Evolutionary conservation across 2,888 invertebrate genomes (phyloP), one percentile per base, ranked within the genome.

Genomic region (Xanthorhoe designata): DNA sequence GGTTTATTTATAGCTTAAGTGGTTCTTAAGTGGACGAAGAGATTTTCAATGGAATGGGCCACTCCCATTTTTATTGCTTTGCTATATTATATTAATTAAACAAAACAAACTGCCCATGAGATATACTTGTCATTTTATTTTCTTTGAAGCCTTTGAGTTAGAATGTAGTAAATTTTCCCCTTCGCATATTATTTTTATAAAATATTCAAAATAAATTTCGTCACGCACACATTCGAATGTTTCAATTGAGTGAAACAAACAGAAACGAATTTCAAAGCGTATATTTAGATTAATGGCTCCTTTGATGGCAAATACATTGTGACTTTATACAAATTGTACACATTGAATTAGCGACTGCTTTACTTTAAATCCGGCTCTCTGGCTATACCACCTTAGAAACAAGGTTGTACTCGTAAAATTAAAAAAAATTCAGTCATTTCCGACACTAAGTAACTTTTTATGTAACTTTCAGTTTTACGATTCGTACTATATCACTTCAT

Each of bases 1-100:
- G 45, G 61, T 59, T 70, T 70, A 69, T 69, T 68, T 67, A 67
- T 66, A 66, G 61, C 57, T 53, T 49, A 61, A 66, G 61, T 42
- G 19, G 42, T 53, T 53, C 52, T 66, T 61, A 54, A 61, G 61
- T 45, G 32, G 15, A 19, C 45, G 5, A 29, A 58, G 47, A 54
- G 55, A 18, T 42, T 38, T 56, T 55, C 29, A 24, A 61, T 10
- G 35, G 24, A 19, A 24, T 35, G 24, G 15, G n/a, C 7, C 35
- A 42, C 13, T 42, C 13, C 13, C 13, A 42, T 42, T 42, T 42
- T 42, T 13, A 42, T 42, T 42, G 38, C 38, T 13, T n/a, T n/a
- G n/a, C n/a, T n/a, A n/a, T n/a, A n/a, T n/a, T n/a, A 32, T 3
- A 7, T 7, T 7, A 6, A 32, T 7, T 24, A 6, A 32, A 32